Conservation (phyloP, 2,113 vertebrate species). For the Orthonyx spaldingii region DNA sequence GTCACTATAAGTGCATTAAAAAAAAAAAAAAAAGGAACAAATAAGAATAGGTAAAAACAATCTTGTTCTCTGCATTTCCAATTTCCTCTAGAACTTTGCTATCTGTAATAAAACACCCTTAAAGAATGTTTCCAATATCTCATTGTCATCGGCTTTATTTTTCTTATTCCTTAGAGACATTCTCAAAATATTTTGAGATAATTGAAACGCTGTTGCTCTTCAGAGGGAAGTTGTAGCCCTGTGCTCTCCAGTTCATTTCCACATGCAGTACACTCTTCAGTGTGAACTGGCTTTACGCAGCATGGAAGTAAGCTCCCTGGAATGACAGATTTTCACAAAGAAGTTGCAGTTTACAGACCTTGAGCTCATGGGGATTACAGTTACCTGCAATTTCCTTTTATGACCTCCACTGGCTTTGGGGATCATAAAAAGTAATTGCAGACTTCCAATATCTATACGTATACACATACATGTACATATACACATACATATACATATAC, state of each 20-base stretch:
- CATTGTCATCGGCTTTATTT: background rate
- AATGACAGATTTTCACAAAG: background rate
- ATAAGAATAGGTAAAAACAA: background rate
- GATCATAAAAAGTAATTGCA: background rate
- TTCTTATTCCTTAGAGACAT: background rate
- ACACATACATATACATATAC: no score
- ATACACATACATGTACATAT: no score
- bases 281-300: background rate
- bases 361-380: background rate
- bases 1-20: background rate
- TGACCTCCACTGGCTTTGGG: background rate
- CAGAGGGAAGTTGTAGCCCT: background rate
- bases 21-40: background rate
- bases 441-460: background rate
- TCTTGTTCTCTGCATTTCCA: background rate
- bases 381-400: background rate
- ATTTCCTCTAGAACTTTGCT: background rate
- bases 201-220: background rate
- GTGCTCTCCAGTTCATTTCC: background rate
- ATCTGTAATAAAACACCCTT: background rate
- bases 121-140: background rate
- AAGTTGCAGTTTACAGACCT: background rate
- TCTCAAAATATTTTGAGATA: background rate
- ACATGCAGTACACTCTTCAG: background rate
- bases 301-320: background rate